Conservation (phyloP, 2,113 vertebrate genomes). For the Rhodinocichla rosea region DNA sequence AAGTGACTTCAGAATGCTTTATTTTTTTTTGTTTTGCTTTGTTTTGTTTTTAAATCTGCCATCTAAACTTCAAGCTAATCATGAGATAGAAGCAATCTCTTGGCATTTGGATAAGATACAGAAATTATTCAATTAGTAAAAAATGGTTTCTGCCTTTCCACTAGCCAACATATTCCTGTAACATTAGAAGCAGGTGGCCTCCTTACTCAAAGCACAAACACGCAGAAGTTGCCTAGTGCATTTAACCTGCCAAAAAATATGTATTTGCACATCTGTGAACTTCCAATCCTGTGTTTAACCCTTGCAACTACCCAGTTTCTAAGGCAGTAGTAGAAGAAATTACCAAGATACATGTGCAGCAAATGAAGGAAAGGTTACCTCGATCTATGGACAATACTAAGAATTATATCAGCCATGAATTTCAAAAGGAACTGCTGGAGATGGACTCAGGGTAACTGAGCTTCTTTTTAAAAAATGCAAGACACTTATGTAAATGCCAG, state of each 20-base stretch:
- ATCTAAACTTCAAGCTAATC: slow-evolving; percentile 27
- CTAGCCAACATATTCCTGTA: slow-evolving; percentile 49
- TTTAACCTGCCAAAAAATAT: slow-evolving; percentile 43
- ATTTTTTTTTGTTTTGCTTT: not conserved
- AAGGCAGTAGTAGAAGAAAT: not conserved
- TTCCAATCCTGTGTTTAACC: slow-evolving; percentile 9
- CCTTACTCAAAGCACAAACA: slow-evolving; percentile 50
- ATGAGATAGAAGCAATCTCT: not conserved
- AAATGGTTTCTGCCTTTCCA: slow-evolving; percentile 49
- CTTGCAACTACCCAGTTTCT: not conserved
- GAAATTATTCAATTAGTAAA: slow-evolving; percentile 42
- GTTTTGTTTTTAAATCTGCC: not conserved
- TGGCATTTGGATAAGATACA: slow-evolving; percentile 26
- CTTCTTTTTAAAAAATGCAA: not conserved
- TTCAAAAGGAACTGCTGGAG: not conserved
- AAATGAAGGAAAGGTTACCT: not conserved
- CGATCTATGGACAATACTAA: not conserved
- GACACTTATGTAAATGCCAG: not conserved
- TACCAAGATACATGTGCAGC: not conserved
- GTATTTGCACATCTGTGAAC: slow-evolving; percentile 16
- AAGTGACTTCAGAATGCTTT: not conserved
- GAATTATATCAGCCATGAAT: not conserved
- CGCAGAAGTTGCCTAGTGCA: slow-evolving; percentile 17
- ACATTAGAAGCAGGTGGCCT: slow-evolving; percentile 65
- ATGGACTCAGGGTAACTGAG: not conserved